Conservation (phyloP, 2,797 vertebrate species). For the Falco biarmicus region DNA sequence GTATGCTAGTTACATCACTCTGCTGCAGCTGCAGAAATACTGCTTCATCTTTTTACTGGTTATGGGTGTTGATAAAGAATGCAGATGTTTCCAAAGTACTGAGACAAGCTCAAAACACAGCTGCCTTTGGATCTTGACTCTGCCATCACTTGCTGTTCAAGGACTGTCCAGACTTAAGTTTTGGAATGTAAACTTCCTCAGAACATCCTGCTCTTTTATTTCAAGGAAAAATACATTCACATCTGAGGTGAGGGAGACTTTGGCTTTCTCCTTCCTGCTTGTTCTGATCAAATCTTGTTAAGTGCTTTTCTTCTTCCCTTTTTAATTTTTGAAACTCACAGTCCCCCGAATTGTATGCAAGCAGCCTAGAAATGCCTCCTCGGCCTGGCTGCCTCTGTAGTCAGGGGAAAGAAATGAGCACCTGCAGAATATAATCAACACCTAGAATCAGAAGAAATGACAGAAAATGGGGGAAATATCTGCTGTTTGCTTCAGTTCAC, state of each 20-base stretch:
- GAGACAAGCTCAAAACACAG: conserved; percentile 60
- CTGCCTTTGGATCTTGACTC: conserved; percentile 45
- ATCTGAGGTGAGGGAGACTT: conserved; percentile 33
- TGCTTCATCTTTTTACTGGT: conserved; percentile 42
- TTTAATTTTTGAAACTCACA: conserved; percentile 17
- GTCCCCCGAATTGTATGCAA: neutral
- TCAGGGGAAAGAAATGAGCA: neutral
- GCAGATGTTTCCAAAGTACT: conserved; percentile 65
- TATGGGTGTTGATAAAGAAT: conserved; percentile 59
- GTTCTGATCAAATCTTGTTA: conserved; percentile 10
- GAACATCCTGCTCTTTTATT: conserved; percentile 56
- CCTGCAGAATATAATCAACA: neutral
- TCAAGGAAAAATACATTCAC: conserved; percentile 24
- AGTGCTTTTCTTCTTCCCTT: neutral
- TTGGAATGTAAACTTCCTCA: conserved; percentile 43
- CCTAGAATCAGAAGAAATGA: neutral
- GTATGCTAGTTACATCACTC: conserved; percentile 29
- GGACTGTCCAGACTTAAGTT: conserved; percentile 59
- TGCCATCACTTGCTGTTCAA: conserved; percentile 59
- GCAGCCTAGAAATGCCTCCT: conserved; percentile 8
- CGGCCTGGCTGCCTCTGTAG: neutral
- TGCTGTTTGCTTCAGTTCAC: neutral
- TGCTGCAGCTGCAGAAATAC: conserved; percentile 55
- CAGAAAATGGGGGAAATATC: neutral
- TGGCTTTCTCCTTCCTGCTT: neutral